These are phyloP conservation scores for Elaphurus davidianus DNA, from an alignment of 2,113 vertebrate genomes.

Conservation along the genomic window DNA sequence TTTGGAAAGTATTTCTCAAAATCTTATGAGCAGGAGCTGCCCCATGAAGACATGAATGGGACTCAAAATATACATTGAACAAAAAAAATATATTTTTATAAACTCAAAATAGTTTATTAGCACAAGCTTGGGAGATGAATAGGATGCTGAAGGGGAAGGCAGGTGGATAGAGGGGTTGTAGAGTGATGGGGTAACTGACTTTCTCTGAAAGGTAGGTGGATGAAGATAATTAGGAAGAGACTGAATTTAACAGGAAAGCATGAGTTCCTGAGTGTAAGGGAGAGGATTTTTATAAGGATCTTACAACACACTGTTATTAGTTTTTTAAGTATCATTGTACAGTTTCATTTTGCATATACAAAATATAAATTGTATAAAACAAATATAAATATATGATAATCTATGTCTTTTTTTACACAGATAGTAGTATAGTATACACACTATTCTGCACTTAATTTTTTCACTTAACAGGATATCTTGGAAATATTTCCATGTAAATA, in stretches of 20 bases:
- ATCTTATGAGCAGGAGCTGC: background rate
- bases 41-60: background rate
- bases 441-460: background rate
- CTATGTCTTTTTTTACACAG: background rate
- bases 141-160: background rate
- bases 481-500: background rate
- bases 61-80: background rate
- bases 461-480: background rate
- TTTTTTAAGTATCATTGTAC: background rate
- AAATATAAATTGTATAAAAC: background rate
- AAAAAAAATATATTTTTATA: background rate
- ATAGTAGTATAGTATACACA: background rate
- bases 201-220: background rate
- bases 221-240: background rate
- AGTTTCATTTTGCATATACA: background rate
- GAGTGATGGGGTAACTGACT: background rate
- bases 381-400: background rate
- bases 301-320: background rate
- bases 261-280: background rate
- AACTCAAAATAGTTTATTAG: background rate
- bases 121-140: background rate
- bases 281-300: background rate
- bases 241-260: background rate
- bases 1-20: slow-evolving; percentile 34
- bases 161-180: background rate